Conservation (phyloP, 1,140 invertebrate genomes). For the Drosophila ficusphila region DNA sequence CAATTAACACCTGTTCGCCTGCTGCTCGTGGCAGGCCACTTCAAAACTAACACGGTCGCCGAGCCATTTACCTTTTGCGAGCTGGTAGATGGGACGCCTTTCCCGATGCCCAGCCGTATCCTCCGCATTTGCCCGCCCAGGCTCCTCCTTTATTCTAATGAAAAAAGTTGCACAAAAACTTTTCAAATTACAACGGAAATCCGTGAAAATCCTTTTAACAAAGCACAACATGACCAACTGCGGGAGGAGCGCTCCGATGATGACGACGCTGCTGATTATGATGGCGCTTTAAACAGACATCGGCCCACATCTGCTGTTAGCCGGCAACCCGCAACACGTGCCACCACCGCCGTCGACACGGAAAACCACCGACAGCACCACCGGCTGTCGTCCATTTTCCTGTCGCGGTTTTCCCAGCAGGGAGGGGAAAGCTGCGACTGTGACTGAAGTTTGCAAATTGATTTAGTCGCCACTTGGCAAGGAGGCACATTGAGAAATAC, state of each 20-base stretch:
- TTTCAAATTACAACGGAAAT: slow-evolving; percentile 83
- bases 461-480: slow-evolving; percentile 40
- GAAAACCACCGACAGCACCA: slow-evolving; percentile 17
- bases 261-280: slow-evolving; percentile 73
- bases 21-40: slow-evolving; percentile 66
- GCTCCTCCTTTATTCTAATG: slow-evolving; percentile 61
- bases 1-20: slow-evolving; percentile 78
- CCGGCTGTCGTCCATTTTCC: slow-evolving; percentile 37
- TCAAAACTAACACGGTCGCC: slow-evolving; percentile 63
- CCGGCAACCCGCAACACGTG: slow-evolving; percentile 12
- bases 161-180: slow-evolving; percentile 81
- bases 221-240: slow-evolving; percentile 64
- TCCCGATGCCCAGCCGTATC: slow-evolving; percentile 5
- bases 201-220: slow-evolving; percentile 83
- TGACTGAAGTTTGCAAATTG: slow-evolving; percentile 45
- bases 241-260: neutral
- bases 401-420: slow-evolving; percentile 36
- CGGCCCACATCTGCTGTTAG: slow-evolving; percentile 31
- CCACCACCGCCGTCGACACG: slow-evolving; percentile 1
- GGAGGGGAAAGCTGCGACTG: slow-evolving; percentile 3
- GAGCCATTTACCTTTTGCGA: slow-evolving; percentile 18
- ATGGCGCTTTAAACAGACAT: slow-evolving; percentile 70
- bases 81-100: too few species aligned
- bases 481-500: neutral
- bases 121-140: neutral